Evolutionary conservation across 1,140 invertebrate genomes (phyloP), one percentile per base, ranked within the genome.

Genomic region (Potamilus streckersoni): DNA sequence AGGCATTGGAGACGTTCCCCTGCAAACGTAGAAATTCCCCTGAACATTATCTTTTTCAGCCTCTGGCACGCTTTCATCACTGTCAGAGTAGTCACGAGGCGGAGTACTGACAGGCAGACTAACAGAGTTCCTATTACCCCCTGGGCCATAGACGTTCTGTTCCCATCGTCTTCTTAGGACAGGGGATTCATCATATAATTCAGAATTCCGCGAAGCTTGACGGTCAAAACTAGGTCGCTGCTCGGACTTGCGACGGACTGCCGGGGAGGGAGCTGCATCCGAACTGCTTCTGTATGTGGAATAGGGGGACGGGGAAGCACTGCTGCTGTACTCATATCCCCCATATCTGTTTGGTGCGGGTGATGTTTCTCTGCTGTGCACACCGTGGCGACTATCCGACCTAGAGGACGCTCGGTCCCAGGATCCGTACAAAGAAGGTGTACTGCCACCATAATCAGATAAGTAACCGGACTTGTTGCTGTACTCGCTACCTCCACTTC

Each of bases 371-470:
- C 88, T 74, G 63, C 82, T 85, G 11, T 82, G 80, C 8, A 62
- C 80, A n/a, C 85, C 86, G 74, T 85, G 86, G 55, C 82, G 81
- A 15, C 84, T 75, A 56, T 83, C 85, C 27, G 85, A 86, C n/a
- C 83, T 74, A 49, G 83, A 79, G 6, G 85, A 86, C 38, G 74
- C 76, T 60, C 83, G 73, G 63, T 87, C 84, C 80, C 80, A 86
- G 2, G 85, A 88, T 27, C 83, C 80, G 72, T 85, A 88, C 11
- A 83, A 80, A 6, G 82, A 82, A 13, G 79, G 78, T 64, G 78
- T 84, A 62, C 87, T 85, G 1, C 85, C 85, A 13, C 86, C 86
- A 79, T 85, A 86, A 75, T 88, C 87, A 14, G 87, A 88, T 72
- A 87, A 82, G 79, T 88, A 88, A 27, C 87, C 86, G 57, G 85